Percentiles rank a stretch among this genome's conserved stretches.
Conservation (phyloP, 2,797 vertebrate genomes). For the Amniataba percoides region DNA sequence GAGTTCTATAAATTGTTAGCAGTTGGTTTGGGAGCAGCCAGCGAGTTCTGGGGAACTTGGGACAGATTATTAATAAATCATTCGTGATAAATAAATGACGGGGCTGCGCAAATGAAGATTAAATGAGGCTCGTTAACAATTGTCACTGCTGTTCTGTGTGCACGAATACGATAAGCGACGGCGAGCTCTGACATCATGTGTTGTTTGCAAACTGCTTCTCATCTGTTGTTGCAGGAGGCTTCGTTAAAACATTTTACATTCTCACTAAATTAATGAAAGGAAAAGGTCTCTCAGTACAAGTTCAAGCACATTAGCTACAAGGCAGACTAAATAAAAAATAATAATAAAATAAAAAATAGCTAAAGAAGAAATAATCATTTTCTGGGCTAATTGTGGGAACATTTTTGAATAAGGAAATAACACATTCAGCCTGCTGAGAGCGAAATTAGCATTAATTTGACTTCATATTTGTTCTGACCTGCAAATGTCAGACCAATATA, state of each 20-base stretch:
- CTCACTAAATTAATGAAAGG: too few species aligned
- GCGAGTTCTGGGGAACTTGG: neutral
- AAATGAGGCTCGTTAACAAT: neutral
- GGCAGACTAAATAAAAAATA: neutral
- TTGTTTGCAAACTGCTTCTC: neutral
- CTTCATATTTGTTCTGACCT: too few species aligned
- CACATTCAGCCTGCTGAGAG: too few species aligned
- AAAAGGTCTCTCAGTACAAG: neutral
- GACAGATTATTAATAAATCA: neutral
- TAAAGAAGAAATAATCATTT: neutral
- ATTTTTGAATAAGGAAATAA: neutral
- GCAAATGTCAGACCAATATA: neutral
- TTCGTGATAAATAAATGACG: neutral
- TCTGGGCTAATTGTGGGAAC: too few species aligned
- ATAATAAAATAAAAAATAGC: too few species aligned
- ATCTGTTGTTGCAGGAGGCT: neutral
- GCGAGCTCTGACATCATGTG: neutral
- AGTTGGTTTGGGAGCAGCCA: neutral
- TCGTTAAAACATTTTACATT: neutral
- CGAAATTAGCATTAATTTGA: too few species aligned
- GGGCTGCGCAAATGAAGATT: neutral
- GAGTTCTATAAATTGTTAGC: neutral
- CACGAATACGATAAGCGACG: neutral
- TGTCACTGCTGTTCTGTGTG: neutral
- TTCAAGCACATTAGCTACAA: neutral